These are phyloP conservation scores for Lates japonicus DNA, from an alignment of 2,797 vertebrate species.

Conservation along the genomic window DNA sequence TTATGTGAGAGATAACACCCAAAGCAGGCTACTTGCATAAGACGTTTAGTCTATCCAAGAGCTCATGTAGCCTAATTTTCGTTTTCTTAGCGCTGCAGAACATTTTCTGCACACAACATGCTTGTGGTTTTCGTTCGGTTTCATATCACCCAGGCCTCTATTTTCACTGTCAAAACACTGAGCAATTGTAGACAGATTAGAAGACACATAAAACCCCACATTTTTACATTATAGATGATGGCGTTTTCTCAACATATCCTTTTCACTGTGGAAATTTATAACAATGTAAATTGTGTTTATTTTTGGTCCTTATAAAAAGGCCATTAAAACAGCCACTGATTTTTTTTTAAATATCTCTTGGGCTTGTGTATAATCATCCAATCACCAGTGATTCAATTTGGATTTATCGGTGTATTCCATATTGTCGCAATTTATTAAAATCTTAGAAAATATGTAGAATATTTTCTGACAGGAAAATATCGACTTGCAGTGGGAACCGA, in stretches of 20 bases:
- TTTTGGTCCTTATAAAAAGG: conserved; percentile 15
- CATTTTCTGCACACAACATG: conserved; percentile 69
- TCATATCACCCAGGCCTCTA: conserved; percentile 72
- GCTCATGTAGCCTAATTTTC: conserved; percentile 50
- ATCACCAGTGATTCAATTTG: conserved; percentile 33
- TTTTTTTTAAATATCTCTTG: not conserved
- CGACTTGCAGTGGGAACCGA: conserved; percentile 25
- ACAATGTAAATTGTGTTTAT: conserved; percentile 41
- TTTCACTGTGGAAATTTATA: conserved; percentile 34
- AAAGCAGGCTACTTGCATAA: conserved; percentile 11
- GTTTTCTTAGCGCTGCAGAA: conserved; percentile 70
- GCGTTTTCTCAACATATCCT: conserved; percentile 52
- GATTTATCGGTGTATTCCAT: conserved; percentile 22
- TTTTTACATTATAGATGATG: conserved; percentile 45
- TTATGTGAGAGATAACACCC: conserved; percentile 31
- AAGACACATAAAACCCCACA: conserved; percentile 47
- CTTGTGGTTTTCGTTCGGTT: conserved; percentile 82
- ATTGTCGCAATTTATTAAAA: conserved; percentile 44
- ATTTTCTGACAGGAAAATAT: conserved; percentile 27
- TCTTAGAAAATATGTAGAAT: conserved; percentile 24
- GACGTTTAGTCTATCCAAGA: conserved; percentile 25
- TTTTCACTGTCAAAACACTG: conserved; percentile 76
- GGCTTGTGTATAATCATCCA: conserved; percentile 17
- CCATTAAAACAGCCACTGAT: conserved; percentile 7
- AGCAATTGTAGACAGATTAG: conserved; percentile 66